Evolutionary conservation across 1,140 invertebrate species (phyloP).

Genomic region (Micrasema longulum): DNA sequence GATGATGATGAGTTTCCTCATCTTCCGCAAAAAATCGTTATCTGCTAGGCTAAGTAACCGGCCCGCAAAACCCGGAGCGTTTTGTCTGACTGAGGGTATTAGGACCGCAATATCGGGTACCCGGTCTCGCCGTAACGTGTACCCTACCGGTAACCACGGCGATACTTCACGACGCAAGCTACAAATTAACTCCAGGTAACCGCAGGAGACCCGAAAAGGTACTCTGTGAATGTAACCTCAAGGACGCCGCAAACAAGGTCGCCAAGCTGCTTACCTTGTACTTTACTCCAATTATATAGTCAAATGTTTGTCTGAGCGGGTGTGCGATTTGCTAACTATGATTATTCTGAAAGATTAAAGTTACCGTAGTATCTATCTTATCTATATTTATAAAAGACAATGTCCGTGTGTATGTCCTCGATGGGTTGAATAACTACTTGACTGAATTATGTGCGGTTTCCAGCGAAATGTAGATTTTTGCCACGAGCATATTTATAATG

Average conservation of each 20-base stretch:
- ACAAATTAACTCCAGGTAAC: slow-evolving; percentile 32
- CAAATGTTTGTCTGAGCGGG: not conserved
- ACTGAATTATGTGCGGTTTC: too few species aligned
- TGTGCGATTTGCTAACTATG: not conserved
- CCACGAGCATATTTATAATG: too few species aligned
- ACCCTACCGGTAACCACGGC: slow-evolving; percentile 13
- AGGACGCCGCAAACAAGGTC: slow-evolving; percentile 17
- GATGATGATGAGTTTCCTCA: too few species aligned
- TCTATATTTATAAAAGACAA: too few species aligned
- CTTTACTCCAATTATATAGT: not conserved
- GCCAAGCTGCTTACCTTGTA: slow-evolving; percentile 1
- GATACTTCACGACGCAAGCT: slow-evolving; percentile 28
- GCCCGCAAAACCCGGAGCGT: not conserved
- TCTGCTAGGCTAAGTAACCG: not conserved
- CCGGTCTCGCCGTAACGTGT: not conserved
- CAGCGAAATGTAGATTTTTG: too few species aligned
- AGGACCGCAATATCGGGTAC: slow-evolving; percentile 5
- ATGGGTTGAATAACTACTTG: too few species aligned
- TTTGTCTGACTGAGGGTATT: slow-evolving; percentile 13
- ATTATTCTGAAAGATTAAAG: not conserved
- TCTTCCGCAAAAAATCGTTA: not conserved
- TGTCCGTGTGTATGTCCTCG: too few species aligned
- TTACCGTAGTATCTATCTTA: not conserved
- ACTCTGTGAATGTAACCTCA: not conserved
- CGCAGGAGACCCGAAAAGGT: not conserved